Conservation (phyloP, 2,888 invertebrate genomes). For the Coecobrya sp. region DNA sequence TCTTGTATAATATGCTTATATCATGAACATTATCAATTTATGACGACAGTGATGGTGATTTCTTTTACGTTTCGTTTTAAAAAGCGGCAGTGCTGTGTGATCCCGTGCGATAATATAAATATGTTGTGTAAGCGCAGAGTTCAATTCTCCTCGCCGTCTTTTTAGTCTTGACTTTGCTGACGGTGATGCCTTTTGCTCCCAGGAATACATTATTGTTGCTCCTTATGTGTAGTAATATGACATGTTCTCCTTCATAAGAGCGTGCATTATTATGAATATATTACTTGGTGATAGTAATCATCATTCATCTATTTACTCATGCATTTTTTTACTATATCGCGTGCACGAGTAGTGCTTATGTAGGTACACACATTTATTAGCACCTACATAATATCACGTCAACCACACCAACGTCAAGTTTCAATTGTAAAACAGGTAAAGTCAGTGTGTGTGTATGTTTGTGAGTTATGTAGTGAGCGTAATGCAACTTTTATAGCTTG, state of each 20-base stretch:
- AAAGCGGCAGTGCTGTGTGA: neutral
- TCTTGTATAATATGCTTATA: neutral
- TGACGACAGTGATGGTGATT: neutral
- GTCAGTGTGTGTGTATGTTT: slow-evolving; percentile 41
- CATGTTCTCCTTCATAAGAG: neutral
- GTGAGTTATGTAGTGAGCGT: neutral
- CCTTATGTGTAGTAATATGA: neutral
- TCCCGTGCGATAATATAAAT: neutral
- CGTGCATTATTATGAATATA: slow-evolving; percentile 7
- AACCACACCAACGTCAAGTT: slow-evolving; percentile 6
- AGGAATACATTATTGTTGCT: neutral
- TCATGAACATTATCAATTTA: neutral
- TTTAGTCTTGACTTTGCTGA: neutral
- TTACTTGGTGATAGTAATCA: slow-evolving; percentile 15
- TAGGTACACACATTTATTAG: slow-evolving; percentile 55
- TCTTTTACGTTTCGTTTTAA: neutral
- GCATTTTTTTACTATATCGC: slow-evolving; percentile 22
- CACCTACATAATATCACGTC: slow-evolving; percentile 8
- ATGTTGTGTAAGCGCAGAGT: neutral
- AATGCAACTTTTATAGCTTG: neutral
- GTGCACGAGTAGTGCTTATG: neutral
- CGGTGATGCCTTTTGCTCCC: neutral
- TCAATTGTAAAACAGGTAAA: slow-evolving; percentile 61
- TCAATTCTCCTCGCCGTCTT: slow-evolving; percentile 8
- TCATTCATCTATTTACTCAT: neutral